Evolutionary conservation across 2,888 invertebrate species (phyloP), one percentile per base, ranked within the genome.

Genomic region (Trichacis sp.): DNA sequence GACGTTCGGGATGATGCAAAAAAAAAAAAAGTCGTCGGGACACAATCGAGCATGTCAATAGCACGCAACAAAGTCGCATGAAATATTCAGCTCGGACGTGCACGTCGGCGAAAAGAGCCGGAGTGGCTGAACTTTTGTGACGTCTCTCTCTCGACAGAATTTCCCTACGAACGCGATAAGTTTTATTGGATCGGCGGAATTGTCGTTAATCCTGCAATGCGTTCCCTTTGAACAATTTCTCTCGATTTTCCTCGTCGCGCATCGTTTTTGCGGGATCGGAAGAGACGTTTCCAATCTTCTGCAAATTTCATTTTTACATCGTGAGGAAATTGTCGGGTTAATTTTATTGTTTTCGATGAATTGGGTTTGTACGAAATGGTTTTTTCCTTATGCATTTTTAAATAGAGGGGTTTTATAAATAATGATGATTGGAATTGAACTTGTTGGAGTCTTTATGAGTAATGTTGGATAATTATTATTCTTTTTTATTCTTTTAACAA

Each of bases 71-170:
- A 40, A 40, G 40, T 40, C 40, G 40, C 15, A 15, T 15, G 40
- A 40, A 40, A 40, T 40, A 40, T 40, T 40, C 40, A 33, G 40
- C 40, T 40, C 15, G 40, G 40, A 40, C 40, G 40, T 15, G 14
- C 40, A 15, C 12, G 40, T 40, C 15, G 40, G 4, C 4, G 15
- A 40, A 15, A 40, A 15, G 15, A 40, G 15, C 9, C 4, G 11
- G 33, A 33, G 33, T 33, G 33, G 33, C 33, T 33, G 33, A 33
- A 33, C 33, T 33, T 33, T 33, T 33, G 18, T 49, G 30, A 30
- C 33, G 24, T 30, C 18, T 6, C 30, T 38, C 12, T 52, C 18
- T 38, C 40, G 24, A 18, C 15, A 12, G 19, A 38, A 11, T 51
- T 54, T 54, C 6, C 14, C 11, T 18, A 29, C 12, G 54, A 11